A percentile compares a stretch with the other conserved stretches of the same genome.
These are phyloP conservation scores for Perodicticus potto DNA, from an alignment of 2,797 vertebrate species.

Conservation along the genomic window DNA sequence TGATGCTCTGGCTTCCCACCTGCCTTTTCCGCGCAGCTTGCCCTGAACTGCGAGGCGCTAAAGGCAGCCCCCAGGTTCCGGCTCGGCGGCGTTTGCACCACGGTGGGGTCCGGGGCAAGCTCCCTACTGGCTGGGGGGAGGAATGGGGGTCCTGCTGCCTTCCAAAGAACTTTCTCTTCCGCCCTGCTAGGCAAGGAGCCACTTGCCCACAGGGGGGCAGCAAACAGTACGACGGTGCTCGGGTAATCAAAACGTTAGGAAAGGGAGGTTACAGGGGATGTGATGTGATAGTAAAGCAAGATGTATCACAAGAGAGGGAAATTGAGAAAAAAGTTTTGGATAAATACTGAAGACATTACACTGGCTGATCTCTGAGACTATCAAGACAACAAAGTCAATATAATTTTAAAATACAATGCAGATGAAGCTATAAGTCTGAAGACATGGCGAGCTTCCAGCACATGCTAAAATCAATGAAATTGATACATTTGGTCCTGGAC, in stretches of 20 bases:
- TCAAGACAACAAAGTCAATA: slow-evolving; percentile 97
- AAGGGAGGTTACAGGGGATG: too few relatives aligned
- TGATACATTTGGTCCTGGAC: slow-evolving; percentile 96
- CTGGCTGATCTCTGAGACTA: too few relatives aligned
- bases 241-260: too few relatives aligned
- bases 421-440: slow-evolving; percentile 99
- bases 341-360: too few relatives aligned
- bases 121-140: not conserved
- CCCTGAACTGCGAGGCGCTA: not conserved
- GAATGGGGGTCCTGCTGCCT: too few relatives aligned
- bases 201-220: not conserved
- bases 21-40: not conserved
- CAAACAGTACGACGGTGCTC: not conserved
- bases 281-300: too few relatives aligned
- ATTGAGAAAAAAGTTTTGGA: too few relatives aligned
- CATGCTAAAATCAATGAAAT: slow-evolving; percentile 99
- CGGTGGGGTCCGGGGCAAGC: not conserved
- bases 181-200: not conserved
- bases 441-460: slow-evolving; percentile 97
- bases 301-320: too few relatives aligned
- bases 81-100: not conserved
- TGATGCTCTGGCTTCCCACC: not conserved
- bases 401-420: slow-evolving; percentile 99
- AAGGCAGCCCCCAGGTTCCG: not conserved
- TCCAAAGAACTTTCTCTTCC: not conserved